Evolutionary conservation across 2,113 vertebrate species (phyloP).

Genomic region (Brachirus orientalis): DNA sequence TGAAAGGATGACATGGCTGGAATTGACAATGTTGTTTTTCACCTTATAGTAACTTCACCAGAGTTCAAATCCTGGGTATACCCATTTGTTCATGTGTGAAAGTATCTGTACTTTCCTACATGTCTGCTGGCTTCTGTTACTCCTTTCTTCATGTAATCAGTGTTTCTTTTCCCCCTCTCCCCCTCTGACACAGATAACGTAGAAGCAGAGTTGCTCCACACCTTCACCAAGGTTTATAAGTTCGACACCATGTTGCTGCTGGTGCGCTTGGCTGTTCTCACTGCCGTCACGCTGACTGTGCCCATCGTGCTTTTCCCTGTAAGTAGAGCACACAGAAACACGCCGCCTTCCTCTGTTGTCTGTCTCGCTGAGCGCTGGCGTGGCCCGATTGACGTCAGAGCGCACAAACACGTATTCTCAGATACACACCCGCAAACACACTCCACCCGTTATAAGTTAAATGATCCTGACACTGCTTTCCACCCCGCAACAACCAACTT

Average conservation of each 20-base stretch:
- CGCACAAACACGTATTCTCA: constrained; percentile 6
- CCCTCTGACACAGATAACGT: constrained; percentile 84
- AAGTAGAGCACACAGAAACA: constrained; percentile 73
- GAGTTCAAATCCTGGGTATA: too few species aligned
- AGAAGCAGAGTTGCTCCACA: constrained; percentile 95
- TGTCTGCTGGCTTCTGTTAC: too few species aligned
- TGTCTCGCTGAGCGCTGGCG: background rate
- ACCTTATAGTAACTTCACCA: too few species aligned
- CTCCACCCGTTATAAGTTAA: constrained; percentile 20
- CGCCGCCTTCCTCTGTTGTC: background rate
- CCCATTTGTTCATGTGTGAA: too few species aligned
- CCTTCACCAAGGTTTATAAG: constrained; percentile 92
- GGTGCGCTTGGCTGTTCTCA: constrained; percentile 94
- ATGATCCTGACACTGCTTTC: background rate
- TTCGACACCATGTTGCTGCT: constrained; percentile 89
- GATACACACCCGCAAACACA: constrained; percentile 5
- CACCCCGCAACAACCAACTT: background rate
- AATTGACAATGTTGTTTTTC: too few species aligned
- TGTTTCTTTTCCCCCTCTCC: background rate
- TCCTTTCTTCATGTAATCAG: background rate
- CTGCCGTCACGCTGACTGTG: constrained; percentile 94
- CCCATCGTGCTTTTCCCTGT: constrained; percentile 98
- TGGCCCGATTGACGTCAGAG: constrained; percentile 41
- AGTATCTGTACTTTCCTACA: too few species aligned
- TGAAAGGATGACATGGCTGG: too few species aligned